These are phyloP conservation scores for Gortyna flavago DNA, from an alignment of 2,888 invertebrate species.

Conservation along the genomic window DNA sequence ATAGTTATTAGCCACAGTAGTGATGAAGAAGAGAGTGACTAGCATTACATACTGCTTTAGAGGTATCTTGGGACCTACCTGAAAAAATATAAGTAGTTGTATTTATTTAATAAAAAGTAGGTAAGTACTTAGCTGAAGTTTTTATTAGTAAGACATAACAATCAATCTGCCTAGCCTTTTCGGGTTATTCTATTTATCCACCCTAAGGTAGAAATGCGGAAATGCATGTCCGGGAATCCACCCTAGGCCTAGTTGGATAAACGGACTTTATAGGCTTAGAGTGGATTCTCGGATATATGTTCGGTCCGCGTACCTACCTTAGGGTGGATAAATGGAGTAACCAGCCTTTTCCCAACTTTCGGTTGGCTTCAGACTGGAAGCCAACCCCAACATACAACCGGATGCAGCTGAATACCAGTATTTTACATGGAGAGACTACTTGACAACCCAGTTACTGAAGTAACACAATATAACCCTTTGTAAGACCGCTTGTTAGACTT, in stretches of 20 bases:
- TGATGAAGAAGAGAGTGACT: slow-evolving; percentile 84
- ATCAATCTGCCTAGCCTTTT: not conserved
- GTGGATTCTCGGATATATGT: too few species aligned
- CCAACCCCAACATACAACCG: not conserved
- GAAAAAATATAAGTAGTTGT: slow-evolving; percentile 71
- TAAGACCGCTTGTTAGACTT: not conserved
- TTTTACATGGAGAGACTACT: not conserved
- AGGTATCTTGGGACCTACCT: slow-evolving; percentile 85
- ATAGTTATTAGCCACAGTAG: slow-evolving; percentile 87
- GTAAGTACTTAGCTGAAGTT: not conserved
- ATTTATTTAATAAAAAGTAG: not conserved
- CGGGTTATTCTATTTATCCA: too few species aligned
- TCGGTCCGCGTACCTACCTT: too few species aligned
- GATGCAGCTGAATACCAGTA: not conserved
- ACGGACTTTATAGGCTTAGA: too few species aligned
- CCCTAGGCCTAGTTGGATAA: too few species aligned
- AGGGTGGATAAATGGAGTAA: too few species aligned
- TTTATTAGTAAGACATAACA: not conserved
- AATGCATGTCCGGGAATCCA: too few species aligned
- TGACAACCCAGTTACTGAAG: not conserved
- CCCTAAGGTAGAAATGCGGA: too few species aligned
- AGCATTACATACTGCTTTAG: slow-evolving; percentile 82
- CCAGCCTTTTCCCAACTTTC: not conserved
- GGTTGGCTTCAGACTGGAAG: not conserved
- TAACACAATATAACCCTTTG: not conserved